phyloP scores from a whole-genome alignment of 2,113 vertebrate species.

The Chiloscyllium plagiosum region DNA sequence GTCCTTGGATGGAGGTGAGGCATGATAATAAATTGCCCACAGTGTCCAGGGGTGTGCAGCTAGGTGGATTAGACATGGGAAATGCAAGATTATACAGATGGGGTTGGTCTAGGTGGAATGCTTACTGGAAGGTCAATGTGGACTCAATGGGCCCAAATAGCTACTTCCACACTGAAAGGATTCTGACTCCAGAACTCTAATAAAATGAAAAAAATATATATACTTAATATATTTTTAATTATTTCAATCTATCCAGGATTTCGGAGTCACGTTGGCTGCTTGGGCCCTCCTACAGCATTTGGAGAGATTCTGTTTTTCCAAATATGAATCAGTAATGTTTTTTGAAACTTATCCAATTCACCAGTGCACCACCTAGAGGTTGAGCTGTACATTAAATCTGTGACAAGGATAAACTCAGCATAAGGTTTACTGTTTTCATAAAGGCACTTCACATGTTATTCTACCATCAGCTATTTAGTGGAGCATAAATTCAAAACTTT shows the following conservation, averaged over 20 bases:
- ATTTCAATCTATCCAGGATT: neutral
- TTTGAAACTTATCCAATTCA: neutral
- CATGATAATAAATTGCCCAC: too few species aligned
- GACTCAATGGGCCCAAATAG: too few species aligned
- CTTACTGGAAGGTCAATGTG: too few species aligned
- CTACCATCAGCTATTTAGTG: neutral
- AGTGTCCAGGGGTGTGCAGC: too few species aligned
- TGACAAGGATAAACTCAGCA: neutral
- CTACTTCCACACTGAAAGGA: too few species aligned
- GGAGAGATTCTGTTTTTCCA: neutral
- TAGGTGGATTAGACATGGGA: too few species aligned
- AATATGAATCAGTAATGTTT: neutral
- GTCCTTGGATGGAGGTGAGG: too few species aligned
- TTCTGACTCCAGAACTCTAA: too few species aligned
- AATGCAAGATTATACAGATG: too few species aligned
- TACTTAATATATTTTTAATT: neutral
- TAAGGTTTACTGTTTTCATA: neutral
- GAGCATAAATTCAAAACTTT: neutral
- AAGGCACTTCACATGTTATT: neutral
- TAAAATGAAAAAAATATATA: neutral
- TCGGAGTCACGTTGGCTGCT: neutral
- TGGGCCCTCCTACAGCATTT: neutral
- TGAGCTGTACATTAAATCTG: neutral
- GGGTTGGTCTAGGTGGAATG: too few species aligned
- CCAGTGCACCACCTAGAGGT: conserved; percentile 8